Evolutionary conservation across 1,140 invertebrate species (phyloP).

Genomic region (Macrosteles quadrilineatus): DNA sequence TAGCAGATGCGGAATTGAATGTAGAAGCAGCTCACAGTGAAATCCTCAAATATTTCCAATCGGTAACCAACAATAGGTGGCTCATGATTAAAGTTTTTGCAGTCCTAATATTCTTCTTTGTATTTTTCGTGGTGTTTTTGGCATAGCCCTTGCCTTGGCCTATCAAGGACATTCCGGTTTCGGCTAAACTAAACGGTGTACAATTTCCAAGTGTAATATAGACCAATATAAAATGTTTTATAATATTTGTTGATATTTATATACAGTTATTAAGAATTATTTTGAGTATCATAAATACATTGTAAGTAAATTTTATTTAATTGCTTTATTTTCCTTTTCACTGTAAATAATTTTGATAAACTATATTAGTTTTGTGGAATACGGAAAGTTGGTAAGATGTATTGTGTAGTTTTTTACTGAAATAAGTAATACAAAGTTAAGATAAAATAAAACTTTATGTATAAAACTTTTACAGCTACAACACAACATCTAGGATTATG

Average conservation of each 20-base stretch:
- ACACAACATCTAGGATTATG: too few relatives aligned
- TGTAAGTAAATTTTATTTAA: not conserved
- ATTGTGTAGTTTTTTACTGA: too few relatives aligned
- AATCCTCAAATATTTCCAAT: conserved; percentile 98
- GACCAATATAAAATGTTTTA: conserved; percentile 17
- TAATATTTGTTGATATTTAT: conserved; percentile 16
- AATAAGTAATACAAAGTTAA: too few relatives aligned
- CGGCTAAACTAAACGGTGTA: conserved; percentile 8
- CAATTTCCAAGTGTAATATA: conserved; percentile 17
- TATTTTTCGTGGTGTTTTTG: conserved; percentile 97
- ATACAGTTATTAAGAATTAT: conserved; percentile 20
- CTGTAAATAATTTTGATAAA: too few relatives aligned
- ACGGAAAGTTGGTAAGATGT: too few relatives aligned
- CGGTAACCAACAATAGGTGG: conserved; percentile 96
- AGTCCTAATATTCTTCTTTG: conserved; percentile 98
- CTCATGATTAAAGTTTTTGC: conserved; percentile 99
- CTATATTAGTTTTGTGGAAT: too few relatives aligned
- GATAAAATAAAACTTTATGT: too few relatives aligned
- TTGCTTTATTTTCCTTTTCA: not conserved
- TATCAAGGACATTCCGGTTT: conserved; percentile 11
- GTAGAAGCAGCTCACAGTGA: conserved; percentile 97
- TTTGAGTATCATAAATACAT: conserved; percentile 4
- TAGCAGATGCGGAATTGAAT: conserved; percentile 94
- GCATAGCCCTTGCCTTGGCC: conserved; percentile 57
- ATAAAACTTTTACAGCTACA: too few relatives aligned